Evolutionary conservation across 2,113 vertebrate genomes (phyloP), one percentile per base, ranked within the genome.

Genomic region (Prinia subflava): DNA sequence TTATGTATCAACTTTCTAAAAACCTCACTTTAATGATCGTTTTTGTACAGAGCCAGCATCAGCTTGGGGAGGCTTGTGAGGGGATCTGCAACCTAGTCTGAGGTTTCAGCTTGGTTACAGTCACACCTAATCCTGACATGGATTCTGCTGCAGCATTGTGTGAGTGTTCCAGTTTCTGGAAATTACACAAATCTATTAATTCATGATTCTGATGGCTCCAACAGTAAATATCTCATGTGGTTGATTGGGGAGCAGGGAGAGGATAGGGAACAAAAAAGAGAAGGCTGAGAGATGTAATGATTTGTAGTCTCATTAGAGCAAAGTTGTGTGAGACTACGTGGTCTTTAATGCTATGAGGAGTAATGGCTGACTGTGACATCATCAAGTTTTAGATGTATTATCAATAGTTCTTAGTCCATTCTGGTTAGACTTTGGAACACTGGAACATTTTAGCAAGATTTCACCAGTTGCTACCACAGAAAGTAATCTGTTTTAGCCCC

Each of bases 231-330:
- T 62, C 69, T 82, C 2, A 17, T 55, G 62, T 60, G 22, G 17
- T 80, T 59, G 8, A 4, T 1, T 55, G 22, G 17, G 8, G 11
- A 31, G 37, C 1, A 2, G 5, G 23, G 17, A 11, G 8, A 8
- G 21, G 10, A 22, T 33, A 28, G 39, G 18, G 22, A 87, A 55
- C 7, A 68, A 70, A 89, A 78, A 42, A 59, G 53, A 50, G 47
- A 20, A 57, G 13, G 13, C 4, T 59, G 42, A 83, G 87, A 57
- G 42, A 47, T 63, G 46, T 18, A 55, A 28, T 53, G 47, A 39
- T 79, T 86, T 83, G 17, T 28, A 67, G 18, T 50, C 44, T 80
- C 39, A 15, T 5, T 39, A n/a, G 37, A 75, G n/a, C 33, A 63
- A 64, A 55, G 30, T 19, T 50, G 13, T 35, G 12, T 81, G 41